Evolutionary conservation across 2,888 invertebrate genomes (phyloP), one percentile per base, ranked within the genome.

Genomic region (Cloeon dipterum): DNA sequence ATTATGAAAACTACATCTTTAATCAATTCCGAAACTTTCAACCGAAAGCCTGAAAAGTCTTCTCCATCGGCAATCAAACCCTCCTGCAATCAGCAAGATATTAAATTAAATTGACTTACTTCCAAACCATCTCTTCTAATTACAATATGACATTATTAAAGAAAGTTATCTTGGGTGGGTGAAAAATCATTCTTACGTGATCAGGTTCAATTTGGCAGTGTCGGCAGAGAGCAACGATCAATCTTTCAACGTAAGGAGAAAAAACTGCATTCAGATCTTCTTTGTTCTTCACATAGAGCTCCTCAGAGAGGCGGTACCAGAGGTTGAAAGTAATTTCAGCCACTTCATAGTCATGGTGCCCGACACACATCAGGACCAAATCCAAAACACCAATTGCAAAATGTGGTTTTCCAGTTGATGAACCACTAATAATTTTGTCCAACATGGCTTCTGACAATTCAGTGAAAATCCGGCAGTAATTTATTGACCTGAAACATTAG

Each of bases 131-230:
- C 20, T 34, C 21, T 7, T 21, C 16, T 25, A 25, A 17, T 3
- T 14, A 18, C 17, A 3, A 19, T 13, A n/a, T 19, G 5, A 7
- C 33, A 20, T 21, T 4, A 3, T n/a, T 21, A 7, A 11, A 29
- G 17, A 10, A 3, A 4, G 13, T 13, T 32, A 32, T n/a, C 3
- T 13, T n/a, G n/a, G n/a, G n/a, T n/a, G n/a, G n/a, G n/a, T n/a
- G n/a, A n/a, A n/a, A n/a, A n/a, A 32, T 32, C 16, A 7, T 34
- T 53, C 58, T 56, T 49, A 66, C 83, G 49, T 79, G 81, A 53
- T 96, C 96, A 0, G 88, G 76, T 49, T 98, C 96, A 63, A 93
- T 83, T 60, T 93, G 91, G 49, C 91, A 88, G 55, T 96, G 96
- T 40, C 79, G 66, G 45, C 85, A 88, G 7, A 98, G 61, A 0